Percentiles rank a stretch among this genome's conserved stretches.
Evolutionary conservation across 2,113 vertebrate species (phyloP).

Genomic region (Lagopus leucura): DNA sequence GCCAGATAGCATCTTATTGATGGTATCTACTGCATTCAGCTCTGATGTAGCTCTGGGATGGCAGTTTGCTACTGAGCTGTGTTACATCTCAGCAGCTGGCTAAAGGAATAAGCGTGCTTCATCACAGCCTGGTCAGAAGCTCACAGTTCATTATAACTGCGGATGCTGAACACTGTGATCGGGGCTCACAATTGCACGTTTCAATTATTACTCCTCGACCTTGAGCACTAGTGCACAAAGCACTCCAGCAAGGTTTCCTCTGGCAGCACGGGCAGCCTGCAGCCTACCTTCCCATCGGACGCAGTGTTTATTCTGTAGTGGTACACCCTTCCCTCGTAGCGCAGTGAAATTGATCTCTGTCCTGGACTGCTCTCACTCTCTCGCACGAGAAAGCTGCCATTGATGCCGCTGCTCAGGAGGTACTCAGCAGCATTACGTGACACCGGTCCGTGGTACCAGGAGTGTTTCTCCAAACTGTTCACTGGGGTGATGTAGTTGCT

Average conservation of each 20-base stretch:
- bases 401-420: slow-evolving; percentile 87
- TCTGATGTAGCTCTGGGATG: not conserved
- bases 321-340: slow-evolving; percentile 91
- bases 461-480: slow-evolving; percentile 88
- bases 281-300: slow-evolving; percentile 92
- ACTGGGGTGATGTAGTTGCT: slow-evolving; percentile 89
- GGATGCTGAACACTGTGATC: fast-evolving
- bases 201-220: fast-evolving
- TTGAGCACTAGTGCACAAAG: not conserved
- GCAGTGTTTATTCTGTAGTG: slow-evolving; percentile 99
- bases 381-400: slow-evolving; percentile 87
- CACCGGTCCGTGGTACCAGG: slow-evolving; percentile 87
- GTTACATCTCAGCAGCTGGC: not conserved
- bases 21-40: not conserved
- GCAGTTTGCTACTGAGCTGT: not conserved
- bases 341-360: slow-evolving; percentile 84
- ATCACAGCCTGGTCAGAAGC: not conserved
- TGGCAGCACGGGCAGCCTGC: fast-evolving
- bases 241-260: fast-evolving
- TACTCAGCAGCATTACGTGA: slow-evolving; percentile 85
- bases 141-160: fast-evolving
- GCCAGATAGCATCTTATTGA: not conserved
- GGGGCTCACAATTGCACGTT: not conserved
- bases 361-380: slow-evolving; percentile 88
- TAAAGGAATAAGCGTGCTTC: not conserved